Percentiles rank a stretch among this genome's conserved stretches.
Evolutionary conservation across 2,113 vertebrate genomes (phyloP).

Genomic region (Gymnobelideus leadbeateri): DNA sequence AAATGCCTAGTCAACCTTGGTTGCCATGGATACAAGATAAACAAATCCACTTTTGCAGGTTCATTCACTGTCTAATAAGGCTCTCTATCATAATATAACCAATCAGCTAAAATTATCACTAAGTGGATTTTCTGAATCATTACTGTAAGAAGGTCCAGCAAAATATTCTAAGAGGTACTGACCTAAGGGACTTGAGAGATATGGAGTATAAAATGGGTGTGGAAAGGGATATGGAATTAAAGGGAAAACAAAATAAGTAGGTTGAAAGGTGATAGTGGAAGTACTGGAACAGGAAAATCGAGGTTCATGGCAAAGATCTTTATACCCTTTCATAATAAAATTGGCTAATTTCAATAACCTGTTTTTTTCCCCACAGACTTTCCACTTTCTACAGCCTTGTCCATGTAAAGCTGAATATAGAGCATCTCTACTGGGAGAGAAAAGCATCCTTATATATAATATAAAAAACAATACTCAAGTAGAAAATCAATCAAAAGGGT

Average conservation of each 20-base stretch:
- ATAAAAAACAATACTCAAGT: background rate
- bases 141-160: background rate
- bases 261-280: background rate
- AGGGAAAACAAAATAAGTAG: background rate
- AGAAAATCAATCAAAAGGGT: background rate
- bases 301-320: background rate
- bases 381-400: background rate
- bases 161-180: background rate
- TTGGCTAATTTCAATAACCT: background rate
- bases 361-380: too few species aligned
- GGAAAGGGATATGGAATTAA: background rate
- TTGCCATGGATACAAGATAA: background rate
- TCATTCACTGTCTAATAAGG: background rate
- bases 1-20: background rate
- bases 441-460: background rate
- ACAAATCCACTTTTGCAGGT: background rate
- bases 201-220: background rate
- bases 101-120: background rate
- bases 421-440: background rate
- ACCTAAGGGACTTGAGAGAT: background rate
- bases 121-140: constrained; percentile 1
- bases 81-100: background rate
- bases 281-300: background rate
- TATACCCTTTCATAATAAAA: background rate
- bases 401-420: background rate